Evolutionary conservation across 2,113 vertebrate species (phyloP).

Genomic region (Rhagologus leucostigma): DNA sequence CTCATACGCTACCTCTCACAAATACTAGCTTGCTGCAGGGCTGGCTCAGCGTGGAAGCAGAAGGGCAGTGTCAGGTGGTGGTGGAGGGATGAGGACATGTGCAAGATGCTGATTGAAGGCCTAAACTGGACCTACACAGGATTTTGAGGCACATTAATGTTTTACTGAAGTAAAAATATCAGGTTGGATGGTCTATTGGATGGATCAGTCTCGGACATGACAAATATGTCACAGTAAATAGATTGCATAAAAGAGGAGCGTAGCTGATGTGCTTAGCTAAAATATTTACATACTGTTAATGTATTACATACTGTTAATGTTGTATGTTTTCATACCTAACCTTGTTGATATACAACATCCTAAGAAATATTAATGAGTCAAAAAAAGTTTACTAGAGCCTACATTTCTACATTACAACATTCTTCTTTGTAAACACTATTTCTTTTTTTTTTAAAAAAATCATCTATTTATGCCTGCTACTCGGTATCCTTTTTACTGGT

Average conservation of each 20-base stretch:
- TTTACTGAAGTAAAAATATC: neutral
- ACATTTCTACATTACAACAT: neutral
- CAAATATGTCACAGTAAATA: neutral
- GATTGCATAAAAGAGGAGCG: neutral
- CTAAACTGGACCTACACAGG: neutral
- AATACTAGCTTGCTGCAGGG: neutral
- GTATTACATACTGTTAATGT: neutral
- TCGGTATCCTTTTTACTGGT: neutral
- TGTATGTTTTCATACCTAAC: neutral
- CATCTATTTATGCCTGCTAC: neutral
- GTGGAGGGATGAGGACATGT: fast-evolving
- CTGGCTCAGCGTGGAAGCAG: neutral
- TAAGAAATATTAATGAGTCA: neutral
- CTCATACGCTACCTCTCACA: neutral
- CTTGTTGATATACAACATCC: neutral
- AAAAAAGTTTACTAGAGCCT: neutral
- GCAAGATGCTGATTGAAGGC: neutral
- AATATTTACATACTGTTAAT: neutral
- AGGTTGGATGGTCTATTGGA: neutral
- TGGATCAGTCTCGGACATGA: neutral
- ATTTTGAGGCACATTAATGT: neutral
- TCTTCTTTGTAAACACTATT: neutral
- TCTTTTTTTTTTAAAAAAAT: neutral
- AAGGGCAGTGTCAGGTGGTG: neutral
- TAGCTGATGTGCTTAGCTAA: neutral